Percentiles rank a stretch among this genome's conserved stretches.
phyloP scores from a whole-genome alignment of 2,797 vertebrate species.

The Saxicola maurus region DNA sequence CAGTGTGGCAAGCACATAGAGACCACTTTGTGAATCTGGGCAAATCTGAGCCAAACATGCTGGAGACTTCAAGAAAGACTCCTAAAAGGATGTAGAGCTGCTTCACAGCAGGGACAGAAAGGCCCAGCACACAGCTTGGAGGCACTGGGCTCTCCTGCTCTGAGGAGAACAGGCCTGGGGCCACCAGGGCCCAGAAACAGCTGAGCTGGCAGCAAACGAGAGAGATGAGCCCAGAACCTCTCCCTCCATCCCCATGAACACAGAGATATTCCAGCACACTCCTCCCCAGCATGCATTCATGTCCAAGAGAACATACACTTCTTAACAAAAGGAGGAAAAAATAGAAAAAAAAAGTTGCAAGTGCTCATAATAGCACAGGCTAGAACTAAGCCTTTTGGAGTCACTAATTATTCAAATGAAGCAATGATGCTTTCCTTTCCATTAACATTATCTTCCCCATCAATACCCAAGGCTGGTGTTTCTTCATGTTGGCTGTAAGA shows the following conservation, averaged over 20 bases:
- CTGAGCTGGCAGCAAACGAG: background rate
- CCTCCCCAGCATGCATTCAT: too few relatives aligned
- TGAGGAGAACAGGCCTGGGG: background rate
- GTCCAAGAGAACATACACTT: background rate
- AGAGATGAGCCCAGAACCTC: background rate
- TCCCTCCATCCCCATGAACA: rapidly evolving
- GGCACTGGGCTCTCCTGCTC: background rate
- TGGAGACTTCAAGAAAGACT: background rate
- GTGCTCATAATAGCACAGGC: background rate
- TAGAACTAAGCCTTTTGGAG: background rate
- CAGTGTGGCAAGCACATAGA: background rate
- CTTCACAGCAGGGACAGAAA: background rate
- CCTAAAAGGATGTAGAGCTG: background rate
- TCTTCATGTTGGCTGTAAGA: background rate
- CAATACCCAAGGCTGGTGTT: background rate
- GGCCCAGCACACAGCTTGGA: background rate
- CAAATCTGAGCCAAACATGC: background rate
- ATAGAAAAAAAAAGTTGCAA: background rate
- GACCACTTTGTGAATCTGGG: background rate
- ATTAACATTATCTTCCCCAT: background rate
- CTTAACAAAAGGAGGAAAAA: background rate
- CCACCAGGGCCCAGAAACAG: background rate
- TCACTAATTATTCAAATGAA: background rate
- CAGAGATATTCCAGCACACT: background rate
- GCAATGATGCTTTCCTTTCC: background rate